phyloP scores from a whole-genome alignment of 1,140 invertebrate species.

The Drosophila tropicalis region DNA sequence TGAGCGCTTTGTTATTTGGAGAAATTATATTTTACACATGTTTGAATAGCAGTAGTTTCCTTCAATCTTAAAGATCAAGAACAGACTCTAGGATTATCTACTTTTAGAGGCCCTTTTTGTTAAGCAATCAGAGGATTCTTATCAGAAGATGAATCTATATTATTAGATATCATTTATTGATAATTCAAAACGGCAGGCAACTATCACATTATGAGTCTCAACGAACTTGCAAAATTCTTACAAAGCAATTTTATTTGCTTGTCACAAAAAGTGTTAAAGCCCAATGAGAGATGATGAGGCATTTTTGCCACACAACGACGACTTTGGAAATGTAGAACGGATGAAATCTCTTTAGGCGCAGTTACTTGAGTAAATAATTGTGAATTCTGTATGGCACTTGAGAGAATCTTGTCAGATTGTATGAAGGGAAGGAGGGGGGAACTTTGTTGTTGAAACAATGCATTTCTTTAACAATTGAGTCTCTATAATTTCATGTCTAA shows the following conservation, averaged over 20 bases:
- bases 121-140: no score
- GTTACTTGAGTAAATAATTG: slow-evolving; percentile 11
- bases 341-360: slow-evolving; percentile 10
- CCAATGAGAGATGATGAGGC: background rate
- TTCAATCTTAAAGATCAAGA: no score
- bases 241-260: background rate
- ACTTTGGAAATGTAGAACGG: slow-evolving; percentile 3
- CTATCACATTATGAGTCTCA: no score
- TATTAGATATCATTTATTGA: no score
- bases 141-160: no score
- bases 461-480: slow-evolving; percentile 3
- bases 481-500: slow-evolving; percentile 40
- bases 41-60: no score
- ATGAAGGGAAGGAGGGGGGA: background rate
- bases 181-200: no score
- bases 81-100: no score
- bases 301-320: background rate
- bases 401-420: background rate
- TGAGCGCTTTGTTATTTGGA: no score
- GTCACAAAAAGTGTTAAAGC: background rate
- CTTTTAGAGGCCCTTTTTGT: no score
- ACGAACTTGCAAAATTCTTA: background rate
- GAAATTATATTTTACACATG: no score
- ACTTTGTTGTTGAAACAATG: slow-evolving; percentile 1
- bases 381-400: slow-evolving; percentile 1